Evolutionary conservation across 2,888 invertebrate genomes (phyloP), one percentile per base, ranked within the genome.

Genomic region (Chymomyza procnemis): DNA sequence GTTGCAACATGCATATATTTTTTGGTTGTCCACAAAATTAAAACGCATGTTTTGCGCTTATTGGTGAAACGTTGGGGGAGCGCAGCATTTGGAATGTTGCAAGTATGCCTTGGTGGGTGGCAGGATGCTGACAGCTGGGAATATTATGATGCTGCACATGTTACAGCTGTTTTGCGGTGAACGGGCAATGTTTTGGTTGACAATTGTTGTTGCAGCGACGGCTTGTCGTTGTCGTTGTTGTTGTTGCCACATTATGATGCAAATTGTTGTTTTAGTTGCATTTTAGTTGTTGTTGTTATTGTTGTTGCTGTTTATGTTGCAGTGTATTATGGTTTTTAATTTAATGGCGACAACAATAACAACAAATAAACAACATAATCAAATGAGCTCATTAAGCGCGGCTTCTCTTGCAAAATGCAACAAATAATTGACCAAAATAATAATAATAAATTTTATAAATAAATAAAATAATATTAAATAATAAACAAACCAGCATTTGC

Each of bases 101-200:
- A 0, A 22, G 26, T 12, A 19, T 18, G 6, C 50, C 8, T 21
- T 18, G 19, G 5, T 3, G 54, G 8, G 34, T 48, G 26, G 41
- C 19, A 55, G 62, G 71, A 41, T 12, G 34, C 34, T 41, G 34
- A 41, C 12, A 41, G 34, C 34, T 1, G 12, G 34, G 12, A n/a
- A 41, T 41, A 41, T 12, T 41, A 41, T 41, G 34, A 41, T 5
- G 34, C 34, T 72, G 74, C 80, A n/a, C n/a, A 69, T 84, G 84
- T 79, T 80, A 80, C 80, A 80, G 87, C 77, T 80, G 87, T 80
- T n/a, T 87, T 80, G 80, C 61, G 80, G 80, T 87, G 64, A 70
- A 74, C 82, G 34, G 64, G 79, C 87, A 66, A 71, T 87, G 87
- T 87, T 85, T 85, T 76, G 72, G 70, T 81, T 81, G 85, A 85